Percentiles rank a stretch among this genome's conserved stretches.
Evolutionary conservation across 2,797 vertebrate species (phyloP).

Genomic region (Heterohyrax brucei): DNA sequence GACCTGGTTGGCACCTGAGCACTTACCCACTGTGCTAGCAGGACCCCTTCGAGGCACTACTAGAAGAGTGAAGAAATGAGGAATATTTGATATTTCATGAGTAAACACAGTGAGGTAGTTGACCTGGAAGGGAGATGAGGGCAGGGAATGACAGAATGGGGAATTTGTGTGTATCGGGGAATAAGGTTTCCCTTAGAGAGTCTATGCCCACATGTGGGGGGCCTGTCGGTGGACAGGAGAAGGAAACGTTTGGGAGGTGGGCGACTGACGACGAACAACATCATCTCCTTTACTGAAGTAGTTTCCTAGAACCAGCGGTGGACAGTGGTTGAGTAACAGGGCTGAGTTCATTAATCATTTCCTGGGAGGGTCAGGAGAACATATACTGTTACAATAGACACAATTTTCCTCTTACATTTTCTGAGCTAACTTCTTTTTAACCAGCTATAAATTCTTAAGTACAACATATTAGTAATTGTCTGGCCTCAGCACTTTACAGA

Average conservation of each 20-base stretch:
- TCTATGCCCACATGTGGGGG: background rate
- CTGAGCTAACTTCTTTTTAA: slow-evolving; percentile 24
- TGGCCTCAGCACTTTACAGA: background rate
- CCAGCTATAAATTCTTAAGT: background rate
- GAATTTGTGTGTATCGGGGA: slow-evolving; percentile 18
- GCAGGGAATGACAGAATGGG: background rate
- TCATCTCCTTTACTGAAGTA: background rate
- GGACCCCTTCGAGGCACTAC: background rate
- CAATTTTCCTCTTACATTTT: slow-evolving; percentile 24
- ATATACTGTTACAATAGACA: background rate
- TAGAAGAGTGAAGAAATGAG: background rate
- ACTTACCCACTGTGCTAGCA: too few relatives aligned
- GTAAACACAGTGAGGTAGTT: background rate
- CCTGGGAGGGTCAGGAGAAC: background rate
- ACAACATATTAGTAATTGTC: background rate
- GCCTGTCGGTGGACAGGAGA: background rate
- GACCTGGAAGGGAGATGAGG: background rate
- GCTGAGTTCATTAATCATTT: background rate
- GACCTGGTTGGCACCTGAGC: too few relatives aligned
- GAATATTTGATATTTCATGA: background rate
- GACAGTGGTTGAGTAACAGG: background rate
- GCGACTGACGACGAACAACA: background rate
- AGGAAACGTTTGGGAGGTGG: background rate
- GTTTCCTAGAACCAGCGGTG: background rate
- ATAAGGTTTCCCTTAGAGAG: background rate